Conservation (phyloP, 2,797 vertebrate genomes). For the Xyrichtys novacula region DNA sequence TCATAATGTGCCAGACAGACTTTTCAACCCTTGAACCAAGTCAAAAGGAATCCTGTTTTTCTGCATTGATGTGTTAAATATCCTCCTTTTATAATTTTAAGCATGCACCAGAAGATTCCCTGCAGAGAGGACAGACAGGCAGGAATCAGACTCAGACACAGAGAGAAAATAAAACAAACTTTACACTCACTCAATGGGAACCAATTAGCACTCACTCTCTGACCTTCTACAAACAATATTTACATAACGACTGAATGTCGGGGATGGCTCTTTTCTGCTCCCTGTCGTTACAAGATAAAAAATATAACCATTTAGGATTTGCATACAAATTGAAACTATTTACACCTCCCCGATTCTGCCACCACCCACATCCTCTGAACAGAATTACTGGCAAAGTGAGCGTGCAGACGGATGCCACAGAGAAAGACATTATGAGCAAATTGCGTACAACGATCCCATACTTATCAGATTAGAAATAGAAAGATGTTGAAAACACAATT, state of each 20-base stretch:
- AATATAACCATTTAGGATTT: constrained; percentile 67
- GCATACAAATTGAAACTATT: constrained; percentile 82
- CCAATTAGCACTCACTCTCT: constrained; percentile 67
- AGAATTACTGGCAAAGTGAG: constrained; percentile 58
- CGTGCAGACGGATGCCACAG: constrained; percentile 7
- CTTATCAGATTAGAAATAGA: constrained; percentile 61
- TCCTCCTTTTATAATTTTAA: constrained; percentile 28
- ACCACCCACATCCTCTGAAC: constrained; percentile 44
- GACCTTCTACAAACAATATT: constrained; percentile 61
- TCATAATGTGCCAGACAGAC: not conserved
- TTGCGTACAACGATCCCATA: constrained; percentile 46
- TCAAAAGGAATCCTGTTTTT: constrained; percentile 4
- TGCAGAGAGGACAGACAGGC: constrained; percentile 11
- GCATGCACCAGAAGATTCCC: constrained; percentile 3
- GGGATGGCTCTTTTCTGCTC: constrained; percentile 36
- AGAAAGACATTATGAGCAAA: constrained; percentile 49
- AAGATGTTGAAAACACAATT: constrained; percentile 52
- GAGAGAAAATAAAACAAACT: constrained; percentile 45
- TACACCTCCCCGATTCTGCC: constrained; percentile 8
- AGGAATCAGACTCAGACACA: constrained; percentile 10
- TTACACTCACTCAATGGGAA: constrained; percentile 49
- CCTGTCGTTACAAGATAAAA: constrained; percentile 75
- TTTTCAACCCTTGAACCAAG: constrained; percentile 28
- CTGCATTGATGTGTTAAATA: constrained; percentile 11
- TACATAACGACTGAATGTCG: constrained; percentile 52